Evolutionary conservation across 2,797 vertebrate genomes (phyloP).

Genomic region (Calcarius lapponicus): DNA sequence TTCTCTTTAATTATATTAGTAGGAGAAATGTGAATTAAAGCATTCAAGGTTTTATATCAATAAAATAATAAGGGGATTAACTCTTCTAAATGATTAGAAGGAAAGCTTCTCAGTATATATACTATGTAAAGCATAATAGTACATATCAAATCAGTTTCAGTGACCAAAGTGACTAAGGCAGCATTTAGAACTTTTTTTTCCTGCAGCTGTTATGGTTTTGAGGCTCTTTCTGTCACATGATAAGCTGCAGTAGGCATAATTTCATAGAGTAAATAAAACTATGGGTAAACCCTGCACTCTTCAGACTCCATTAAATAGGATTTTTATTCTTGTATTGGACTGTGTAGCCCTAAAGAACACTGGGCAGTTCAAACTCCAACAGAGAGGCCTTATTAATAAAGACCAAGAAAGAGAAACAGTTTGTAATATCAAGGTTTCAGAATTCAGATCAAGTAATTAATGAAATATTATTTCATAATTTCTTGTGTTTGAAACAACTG

Average conservation of each 20-base stretch:
- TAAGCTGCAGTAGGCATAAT: background rate
- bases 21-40: background rate
- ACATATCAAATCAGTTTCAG: background rate
- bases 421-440: too few relatives aligned
- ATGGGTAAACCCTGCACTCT: too few relatives aligned
- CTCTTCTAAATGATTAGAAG: background rate
- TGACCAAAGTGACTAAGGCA: background rate
- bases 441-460: too few relatives aligned
- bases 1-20: background rate
- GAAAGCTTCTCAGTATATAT: background rate
- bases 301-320: too few relatives aligned
- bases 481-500: too few relatives aligned
- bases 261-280: too few relatives aligned
- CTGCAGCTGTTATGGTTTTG: background rate
- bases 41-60: background rate
- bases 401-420: too few relatives aligned
- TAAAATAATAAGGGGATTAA: background rate
- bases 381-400: too few relatives aligned
- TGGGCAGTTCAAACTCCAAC: too few relatives aligned
- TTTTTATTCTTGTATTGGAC: too few relatives aligned
- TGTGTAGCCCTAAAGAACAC: too few relatives aligned
- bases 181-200: background rate
- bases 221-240: background rate
- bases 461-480: too few relatives aligned
- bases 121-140: background rate